Base-by-base conservation (phyloP, 2,797 vertebrate species). In the Saguinus oedipus region DNA sequence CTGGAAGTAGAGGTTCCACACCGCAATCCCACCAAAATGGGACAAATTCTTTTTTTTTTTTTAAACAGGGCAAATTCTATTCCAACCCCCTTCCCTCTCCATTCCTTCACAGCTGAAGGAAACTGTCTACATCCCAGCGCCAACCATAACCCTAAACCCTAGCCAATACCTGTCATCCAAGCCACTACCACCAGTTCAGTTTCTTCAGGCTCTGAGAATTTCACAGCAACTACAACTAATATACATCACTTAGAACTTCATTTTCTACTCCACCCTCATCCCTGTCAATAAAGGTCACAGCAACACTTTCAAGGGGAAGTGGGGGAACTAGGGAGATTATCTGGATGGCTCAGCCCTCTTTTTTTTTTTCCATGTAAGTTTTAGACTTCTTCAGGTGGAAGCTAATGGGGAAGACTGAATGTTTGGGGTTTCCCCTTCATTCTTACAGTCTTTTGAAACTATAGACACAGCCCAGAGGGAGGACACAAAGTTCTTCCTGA, bases 121-220 rank as follows among this genome's bases (percentile, higher is more conserved):
- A 92, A 96, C 61, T n/a, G 15, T 82, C 11, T 76, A 48, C 13
- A 85, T 48, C 3, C 26, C 76, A 27, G 14, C 4, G 88, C 79
- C 13, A 64, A 27, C 4, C 22, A 36, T 78, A 82, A 72, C 11
- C 13, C 39, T 88, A 92, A 90, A 61, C 57, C 72, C 48, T 55
- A 80, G 88, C 53, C 53, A 55, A 68, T 8, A 36, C 22, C 24
- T 79, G 27, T 13, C 22, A 59, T 87, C 33, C 46, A 93, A 70
- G 64, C 30, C 61, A 85, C 4, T 42, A 61, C 17, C 44, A 50
- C 26, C 68, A 72, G 27, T 90, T 85, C 64, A 61, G 68, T 92
- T 95, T 95, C 75, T 94, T 95, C n/a, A 90, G 78, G 33, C 14
- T 84, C 92, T 74, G 80, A 96, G 79, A 86, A 80, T 78, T 88